Percentiles rank a stretch among this genome's conserved stretches.
These are phyloP conservation scores for Enteromius afrohamiltoni DNA, from an alignment of 2,797 vertebrate genomes.

Conservation along the genomic window DNA sequence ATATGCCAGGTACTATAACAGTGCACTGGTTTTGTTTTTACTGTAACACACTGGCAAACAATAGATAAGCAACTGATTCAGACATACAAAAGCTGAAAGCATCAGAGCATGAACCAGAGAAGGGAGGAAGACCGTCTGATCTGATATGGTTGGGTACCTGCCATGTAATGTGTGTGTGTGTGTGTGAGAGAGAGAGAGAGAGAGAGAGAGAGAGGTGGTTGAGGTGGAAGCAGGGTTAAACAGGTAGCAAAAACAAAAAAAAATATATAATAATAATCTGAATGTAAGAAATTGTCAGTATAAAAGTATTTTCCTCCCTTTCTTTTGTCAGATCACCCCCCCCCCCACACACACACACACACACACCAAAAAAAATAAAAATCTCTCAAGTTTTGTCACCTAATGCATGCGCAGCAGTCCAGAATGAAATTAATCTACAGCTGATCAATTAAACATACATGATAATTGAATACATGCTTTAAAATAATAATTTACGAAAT, in stretches of 20 bases:
- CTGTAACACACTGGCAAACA: conserved; percentile 54
- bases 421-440: background rate
- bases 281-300: background rate
- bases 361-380: background rate
- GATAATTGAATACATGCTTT: background rate
- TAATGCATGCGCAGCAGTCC: background rate
- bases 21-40: conserved; percentile 14
- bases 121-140: conserved; percentile 70
- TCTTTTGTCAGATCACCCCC: background rate
- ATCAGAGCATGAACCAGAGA: conserved; percentile 63
- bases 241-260: background rate
- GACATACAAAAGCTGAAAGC: conserved; percentile 71
- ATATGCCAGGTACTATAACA: background rate
- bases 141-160: conserved; percentile 75
- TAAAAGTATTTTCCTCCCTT: background rate
- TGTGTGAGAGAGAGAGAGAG: conserved; percentile 51
- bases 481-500: background rate
- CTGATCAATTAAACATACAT: background rate
- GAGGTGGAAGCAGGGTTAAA: conserved; percentile 22
- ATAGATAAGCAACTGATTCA: conserved; percentile 57
- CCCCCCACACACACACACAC: too few species aligned
- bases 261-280: background rate
- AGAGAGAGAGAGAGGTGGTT: conserved; percentile 58
- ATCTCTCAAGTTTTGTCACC: background rate
- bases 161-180: conserved; percentile 64